A percentile compares a stretch with the other conserved stretches of the same genome.
Conservation (phyloP, 30 jellyfish, hydroid and myxozoan species). For the Sanderia malayensis region DNA sequence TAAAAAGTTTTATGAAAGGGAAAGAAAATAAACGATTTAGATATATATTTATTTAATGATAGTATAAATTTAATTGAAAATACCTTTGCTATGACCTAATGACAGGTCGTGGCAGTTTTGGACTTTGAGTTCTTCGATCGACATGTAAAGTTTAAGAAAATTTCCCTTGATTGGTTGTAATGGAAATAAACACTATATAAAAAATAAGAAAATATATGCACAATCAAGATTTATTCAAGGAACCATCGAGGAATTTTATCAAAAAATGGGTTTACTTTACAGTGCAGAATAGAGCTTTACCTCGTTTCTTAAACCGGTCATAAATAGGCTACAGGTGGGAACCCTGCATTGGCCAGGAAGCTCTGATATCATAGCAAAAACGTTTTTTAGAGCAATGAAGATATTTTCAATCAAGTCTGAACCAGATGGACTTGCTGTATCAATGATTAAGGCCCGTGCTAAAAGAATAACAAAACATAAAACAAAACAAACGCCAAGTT, state of each 20-base stretch:
- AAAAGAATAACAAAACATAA: no score
- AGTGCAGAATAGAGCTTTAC: neutral
- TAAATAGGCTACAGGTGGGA: neutral
- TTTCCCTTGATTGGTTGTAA: neutral
- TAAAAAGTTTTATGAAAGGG: no score
- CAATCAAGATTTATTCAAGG: neutral
- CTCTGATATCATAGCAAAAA: neutral
- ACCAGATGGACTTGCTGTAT: neutral
- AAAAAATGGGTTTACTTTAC: no score
- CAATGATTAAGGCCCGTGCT: neutral
- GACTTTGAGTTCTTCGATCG: neutral
- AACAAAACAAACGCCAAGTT: no score
- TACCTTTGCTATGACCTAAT: no score
- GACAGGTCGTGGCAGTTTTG: neutral
- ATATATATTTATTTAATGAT: no score
- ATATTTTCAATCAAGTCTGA: neutral
- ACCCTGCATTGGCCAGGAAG: neutral
- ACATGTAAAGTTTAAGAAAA: neutral
- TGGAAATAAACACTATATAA: neutral
- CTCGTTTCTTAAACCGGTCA: neutral
- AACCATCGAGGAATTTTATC: no score
- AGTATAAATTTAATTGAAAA: no score
- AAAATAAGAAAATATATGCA: neutral
- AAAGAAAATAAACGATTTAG: no score
- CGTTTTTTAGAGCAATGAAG: neutral